Evolutionary conservation across 2,113 vertebrate species (phyloP).

Genomic region (Carlito syrichta): DNA sequence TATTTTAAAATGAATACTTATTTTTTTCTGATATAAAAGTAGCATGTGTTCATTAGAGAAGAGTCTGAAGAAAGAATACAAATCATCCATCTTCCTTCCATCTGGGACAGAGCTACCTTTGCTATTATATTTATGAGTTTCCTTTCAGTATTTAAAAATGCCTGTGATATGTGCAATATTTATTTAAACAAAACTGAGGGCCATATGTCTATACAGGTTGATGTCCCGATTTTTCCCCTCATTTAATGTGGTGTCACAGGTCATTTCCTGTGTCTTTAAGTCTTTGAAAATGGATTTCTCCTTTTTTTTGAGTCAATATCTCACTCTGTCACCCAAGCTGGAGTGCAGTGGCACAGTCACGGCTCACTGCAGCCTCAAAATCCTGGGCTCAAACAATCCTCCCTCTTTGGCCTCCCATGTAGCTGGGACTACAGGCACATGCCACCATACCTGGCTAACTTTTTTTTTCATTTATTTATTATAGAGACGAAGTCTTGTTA

Average conservation of each 20-base stretch:
- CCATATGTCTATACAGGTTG: neutral
- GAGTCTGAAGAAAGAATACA: neutral
- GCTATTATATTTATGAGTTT: neutral
- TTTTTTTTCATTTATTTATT: no score
- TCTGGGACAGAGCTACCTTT: neutral
- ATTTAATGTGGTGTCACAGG: neutral
- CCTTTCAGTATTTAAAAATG: constrained; percentile 24
- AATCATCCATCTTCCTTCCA: neutral
- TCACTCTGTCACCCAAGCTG: no score
- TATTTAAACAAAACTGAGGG: neutral
- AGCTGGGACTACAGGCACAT: no score
- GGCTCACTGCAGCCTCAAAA: no score
- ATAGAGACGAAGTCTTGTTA: no score
- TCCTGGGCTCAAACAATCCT: no score
- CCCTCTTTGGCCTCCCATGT: no score
- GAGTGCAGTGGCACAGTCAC: no score
- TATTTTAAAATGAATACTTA: neutral
- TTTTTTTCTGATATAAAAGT: constrained; percentile 14
- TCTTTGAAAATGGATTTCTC: constrained; percentile 34
- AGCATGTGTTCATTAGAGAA: neutral
- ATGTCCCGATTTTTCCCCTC: neutral
- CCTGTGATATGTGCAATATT: neutral
- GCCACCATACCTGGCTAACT: no score
- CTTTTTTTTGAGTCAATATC: no score
- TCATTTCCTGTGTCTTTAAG: constrained; percentile 10